These are phyloP conservation scores for Heterotis niloticus DNA, from an alignment of 2,113 vertebrate species.

Conservation along the genomic window DNA sequence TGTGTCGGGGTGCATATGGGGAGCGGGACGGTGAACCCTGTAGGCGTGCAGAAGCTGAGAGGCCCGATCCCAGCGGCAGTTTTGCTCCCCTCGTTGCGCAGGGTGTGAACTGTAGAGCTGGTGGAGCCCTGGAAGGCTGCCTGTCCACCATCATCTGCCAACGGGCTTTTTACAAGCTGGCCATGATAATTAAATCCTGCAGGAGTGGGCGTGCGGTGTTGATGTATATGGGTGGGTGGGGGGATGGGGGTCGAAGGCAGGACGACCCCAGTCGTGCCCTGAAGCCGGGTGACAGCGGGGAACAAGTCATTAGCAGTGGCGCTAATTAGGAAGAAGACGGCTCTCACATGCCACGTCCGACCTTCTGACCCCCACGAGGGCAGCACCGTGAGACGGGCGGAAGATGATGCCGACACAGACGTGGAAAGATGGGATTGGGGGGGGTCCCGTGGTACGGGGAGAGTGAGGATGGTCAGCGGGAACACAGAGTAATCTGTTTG, in stretches of 20 bases:
- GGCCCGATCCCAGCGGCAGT: no score
- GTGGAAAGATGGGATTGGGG: no score
- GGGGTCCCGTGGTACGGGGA: neutral
- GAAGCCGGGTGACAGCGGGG: conserved; percentile 42
- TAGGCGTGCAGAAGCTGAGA: no score
- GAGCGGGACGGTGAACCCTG: no score
- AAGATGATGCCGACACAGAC: conserved; percentile 32
- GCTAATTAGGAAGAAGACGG: conserved; percentile 69
- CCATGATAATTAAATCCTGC: conserved; percentile 59
- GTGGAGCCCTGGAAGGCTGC: neutral
- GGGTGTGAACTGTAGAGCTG: no score
- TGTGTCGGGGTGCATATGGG: no score
- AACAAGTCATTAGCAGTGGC: conserved; percentile 62
- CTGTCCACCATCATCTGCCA: conserved; percentile 26
- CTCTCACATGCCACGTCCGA: conserved; percentile 65
- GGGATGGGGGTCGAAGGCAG: conserved; percentile 35
- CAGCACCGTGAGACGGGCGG: conserved; percentile 34
- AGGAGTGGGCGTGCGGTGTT: conserved; percentile 38
- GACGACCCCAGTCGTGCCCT: conserved; percentile 19
- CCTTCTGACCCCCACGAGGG: conserved; percentile 62
- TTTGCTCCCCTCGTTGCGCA: no score
- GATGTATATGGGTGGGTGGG: conserved; percentile 31
- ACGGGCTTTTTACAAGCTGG: conserved; percentile 44
- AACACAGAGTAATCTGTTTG: neutral
- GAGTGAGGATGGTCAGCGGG: neutral